Evolutionary conservation across 1,140 invertebrate species (phyloP).

Genomic region (Neodiprion lecontei): DNA sequence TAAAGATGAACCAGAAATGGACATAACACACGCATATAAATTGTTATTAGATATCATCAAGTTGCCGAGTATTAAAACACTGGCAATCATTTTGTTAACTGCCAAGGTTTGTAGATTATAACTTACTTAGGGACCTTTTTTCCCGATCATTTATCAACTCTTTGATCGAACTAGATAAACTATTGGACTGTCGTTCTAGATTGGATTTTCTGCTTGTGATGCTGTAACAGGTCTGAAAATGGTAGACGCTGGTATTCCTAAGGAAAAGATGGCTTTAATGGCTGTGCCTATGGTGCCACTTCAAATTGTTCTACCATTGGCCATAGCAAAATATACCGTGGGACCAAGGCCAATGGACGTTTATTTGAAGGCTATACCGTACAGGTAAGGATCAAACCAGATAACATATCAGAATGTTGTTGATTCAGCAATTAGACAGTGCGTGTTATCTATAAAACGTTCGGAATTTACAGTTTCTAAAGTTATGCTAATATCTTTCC

Average conservation of each 20-base stretch:
- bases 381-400: conserved; percentile 63
- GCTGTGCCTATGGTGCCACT: conserved; percentile 92
- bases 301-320: conserved; percentile 91
- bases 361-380: conserved; percentile 89
- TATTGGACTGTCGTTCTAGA: conserved; percentile 63
- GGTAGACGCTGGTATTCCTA: conserved; percentile 93
- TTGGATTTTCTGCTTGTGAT: conserved; percentile 96
- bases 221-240: conserved; percentile 93
- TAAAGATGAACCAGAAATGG: conserved; percentile 63
- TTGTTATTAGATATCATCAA: conserved; percentile 85
- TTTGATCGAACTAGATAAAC: conserved; percentile 25
- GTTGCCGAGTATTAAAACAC: conserved; percentile 79
- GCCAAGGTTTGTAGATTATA: conserved; percentile 74
- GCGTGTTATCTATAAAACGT: background rate
- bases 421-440: background rate
- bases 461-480: background rate
- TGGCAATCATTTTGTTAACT: conserved; percentile 86
- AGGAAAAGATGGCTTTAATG: conserved; percentile 92
- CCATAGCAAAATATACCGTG: conserved; percentile 86
- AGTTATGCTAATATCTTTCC: background rate
- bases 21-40: conserved; percentile 84
- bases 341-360: conserved; percentile 89
- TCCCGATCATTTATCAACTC: background rate
- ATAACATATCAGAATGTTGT: background rate
- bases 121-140: conserved; percentile 11